Base-by-base conservation (phyloP, 2,888 invertebrate species). In the Phaonia tiefii region DNA sequence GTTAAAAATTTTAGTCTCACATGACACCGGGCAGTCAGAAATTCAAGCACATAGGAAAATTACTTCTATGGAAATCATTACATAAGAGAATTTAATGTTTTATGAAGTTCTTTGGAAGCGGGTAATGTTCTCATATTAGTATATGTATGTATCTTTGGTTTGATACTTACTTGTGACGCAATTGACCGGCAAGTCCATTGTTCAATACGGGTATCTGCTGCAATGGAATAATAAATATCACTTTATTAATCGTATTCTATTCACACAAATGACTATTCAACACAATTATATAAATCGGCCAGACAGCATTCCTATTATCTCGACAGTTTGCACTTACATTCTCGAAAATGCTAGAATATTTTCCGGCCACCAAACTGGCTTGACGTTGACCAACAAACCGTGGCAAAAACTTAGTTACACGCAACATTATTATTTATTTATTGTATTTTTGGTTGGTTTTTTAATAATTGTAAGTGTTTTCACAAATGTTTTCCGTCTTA, bases 331-430 rank as follows among this genome's bases (percentile, higher is more conserved):
- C 86, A 88, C 89, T 86, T 87, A 89, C 89, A 80, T 86, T 86
- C 84, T 88, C 88, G 87, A 89, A 89, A 82, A 89, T 88, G 86
- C 89, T 87, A 89, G 89, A 89, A 67, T 83, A 71, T 79, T 87
- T 87, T 58, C 87, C 84, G 76, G 83, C 70, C 44, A 79, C 81
- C 49, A 83, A 66, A 22, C 81, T 84, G 26, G 80, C 63, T 67
- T 83, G 84, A 66, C 85, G 86, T 67, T 89, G 89, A 44, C 87
- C 86, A 31, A 84, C 84, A 44, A 87, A 83, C 69, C 88, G 87
- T 71, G 90, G 88, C 49, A 89, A 80, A 72, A 89, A 85, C 77
- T 88, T 89, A 58, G 89, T 84, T 63, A 89, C 86, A 49, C 89
- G 88, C 75, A 89, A 85, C 89, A 89, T 89, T 80, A 85, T 49